Base-by-base conservation (phyloP, 2,888 invertebrate genomes). In the Bellardia pandia region DNA sequence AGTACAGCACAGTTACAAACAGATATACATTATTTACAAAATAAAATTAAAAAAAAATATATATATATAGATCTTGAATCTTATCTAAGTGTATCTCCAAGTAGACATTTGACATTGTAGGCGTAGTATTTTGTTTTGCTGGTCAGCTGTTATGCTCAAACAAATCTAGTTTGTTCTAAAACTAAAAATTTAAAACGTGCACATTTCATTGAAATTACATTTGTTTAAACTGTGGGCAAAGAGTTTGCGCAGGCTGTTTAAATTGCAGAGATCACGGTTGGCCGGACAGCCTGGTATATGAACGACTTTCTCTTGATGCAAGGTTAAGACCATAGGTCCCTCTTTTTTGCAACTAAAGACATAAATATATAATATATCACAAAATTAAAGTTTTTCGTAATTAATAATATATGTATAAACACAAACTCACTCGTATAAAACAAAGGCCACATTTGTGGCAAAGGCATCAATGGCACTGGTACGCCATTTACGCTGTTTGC, bases 391-490 rank as follows among this genome's bases (percentile, higher is more conserved):
- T 16, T 62, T 64, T 62, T 53, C 4, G n/a, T 23, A n/a, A 2
- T 9, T n/a, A n/a, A 7, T 11, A 53, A 30, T 4, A n/a, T 13
- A 1, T 14, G 66, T 2, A 8, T 9, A 8, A 45, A 1, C 8
- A 45, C 45, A 94, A 23, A 23, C 95, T 94, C 93, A 97, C 97
- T 95, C 95, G 90, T 95, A 96, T 72, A 96, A 94, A 80, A 97
- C 95, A 93, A 97, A 97, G 48, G 96, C 97, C 88, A 98, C 92
- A 92, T 97, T 98, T 6, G 96, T 94, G n/a, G 95, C 97, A 93
- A 98, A 98, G 53, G 96, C 94, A 93, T 97, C 97, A 78, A 98
- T 97, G 68, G 95, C 90, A 13, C 95, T 94, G 0, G 94, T 94
- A 85, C 94, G 95, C 96, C 96, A 96, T 58, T 92, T 91, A 88